phyloP scores from a whole-genome alignment of 1,140 invertebrate genomes.

The Saxidomus purpurata region DNA sequence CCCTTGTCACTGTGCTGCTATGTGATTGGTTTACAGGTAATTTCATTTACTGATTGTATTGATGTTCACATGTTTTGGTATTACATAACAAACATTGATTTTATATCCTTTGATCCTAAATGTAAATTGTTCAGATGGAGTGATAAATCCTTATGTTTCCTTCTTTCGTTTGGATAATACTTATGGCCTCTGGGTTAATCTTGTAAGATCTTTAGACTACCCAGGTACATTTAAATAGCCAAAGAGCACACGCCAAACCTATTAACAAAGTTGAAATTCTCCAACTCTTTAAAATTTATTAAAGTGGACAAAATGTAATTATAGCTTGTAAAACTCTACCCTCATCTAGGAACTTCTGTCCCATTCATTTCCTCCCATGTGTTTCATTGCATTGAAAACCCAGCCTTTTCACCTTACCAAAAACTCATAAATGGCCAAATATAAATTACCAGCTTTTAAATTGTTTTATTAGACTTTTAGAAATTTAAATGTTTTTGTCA shows the following conservation, averaged over 20 bases:
- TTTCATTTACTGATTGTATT: slow-evolving; percentile 39
- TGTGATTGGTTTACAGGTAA: slow-evolving; percentile 62
- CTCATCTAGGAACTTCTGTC: background rate
- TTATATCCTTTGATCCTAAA: slow-evolving; percentile 51
- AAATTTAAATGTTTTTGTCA: slow-evolving; percentile 53
- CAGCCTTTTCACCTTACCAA: slow-evolving; percentile 25
- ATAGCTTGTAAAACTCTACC: slow-evolving; percentile 20
- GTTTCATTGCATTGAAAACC: background rate
- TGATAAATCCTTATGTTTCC: slow-evolving; percentile 52
- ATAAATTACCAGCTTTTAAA: slow-evolving; percentile 64
- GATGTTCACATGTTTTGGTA: slow-evolving; percentile 55
- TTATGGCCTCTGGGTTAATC: background rate
- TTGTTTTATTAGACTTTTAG: slow-evolving; percentile 56
- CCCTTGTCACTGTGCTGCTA: slow-evolving; percentile 31
- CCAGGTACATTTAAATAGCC: slow-evolving; percentile 37
- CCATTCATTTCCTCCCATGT: background rate
- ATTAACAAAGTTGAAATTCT: slow-evolving; percentile 44
- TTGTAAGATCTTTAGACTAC: background rate
- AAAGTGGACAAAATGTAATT: slow-evolving; percentile 44
- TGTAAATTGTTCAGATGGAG: slow-evolving; percentile 52
- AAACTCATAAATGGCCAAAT: slow-evolving; percentile 26
- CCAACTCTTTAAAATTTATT: background rate
- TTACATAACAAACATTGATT: slow-evolving; percentile 45
- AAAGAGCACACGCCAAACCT: slow-evolving; percentile 49
- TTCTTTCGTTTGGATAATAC: slow-evolving; percentile 13